A percentile compares a stretch with the other conserved stretches of the same genome.
These are phyloP conservation scores for Ellobius talpinus DNA, from an alignment of 2,113 vertebrate genomes.

Conservation along the genomic window DNA sequence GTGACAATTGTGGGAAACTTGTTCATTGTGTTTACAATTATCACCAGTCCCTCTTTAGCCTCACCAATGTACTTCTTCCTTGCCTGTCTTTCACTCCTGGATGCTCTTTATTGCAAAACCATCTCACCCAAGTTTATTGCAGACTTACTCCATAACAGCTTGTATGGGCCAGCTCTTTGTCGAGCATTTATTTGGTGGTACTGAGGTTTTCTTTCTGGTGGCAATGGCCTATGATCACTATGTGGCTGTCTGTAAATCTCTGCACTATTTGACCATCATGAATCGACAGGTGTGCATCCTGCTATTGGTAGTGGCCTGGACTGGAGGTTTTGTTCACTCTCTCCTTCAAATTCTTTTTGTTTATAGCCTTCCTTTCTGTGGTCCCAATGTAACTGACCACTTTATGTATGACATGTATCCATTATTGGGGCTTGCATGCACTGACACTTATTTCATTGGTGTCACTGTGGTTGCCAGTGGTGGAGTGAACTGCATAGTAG, in stretches of 20 bases:
- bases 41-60: too few species aligned
- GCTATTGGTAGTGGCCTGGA: neutral
- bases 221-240: neutral
- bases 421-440: neutral
- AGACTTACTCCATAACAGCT: neutral
- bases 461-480: neutral
- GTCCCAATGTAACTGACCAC: neutral
- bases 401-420: neutral
- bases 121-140: too few species aligned
- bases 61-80: too few species aligned
- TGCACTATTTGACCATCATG: neutral
- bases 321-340: neutral
- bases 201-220: constrained; percentile 52
- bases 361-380: neutral
- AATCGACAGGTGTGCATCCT: neutral
- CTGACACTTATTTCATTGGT: neutral
- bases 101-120: too few species aligned
- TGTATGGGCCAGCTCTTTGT: constrained; percentile 75
- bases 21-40: too few species aligned
- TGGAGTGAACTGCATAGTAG: neutral
- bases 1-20: too few species aligned
- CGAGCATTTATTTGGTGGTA: constrained; percentile 42
- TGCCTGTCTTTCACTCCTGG: too few species aligned
- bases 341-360: neutral
- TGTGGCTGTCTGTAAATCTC: neutral